Base-by-base conservation (phyloP, 2,113 vertebrate genomes). In the Microtus pennsylvanicus region DNA sequence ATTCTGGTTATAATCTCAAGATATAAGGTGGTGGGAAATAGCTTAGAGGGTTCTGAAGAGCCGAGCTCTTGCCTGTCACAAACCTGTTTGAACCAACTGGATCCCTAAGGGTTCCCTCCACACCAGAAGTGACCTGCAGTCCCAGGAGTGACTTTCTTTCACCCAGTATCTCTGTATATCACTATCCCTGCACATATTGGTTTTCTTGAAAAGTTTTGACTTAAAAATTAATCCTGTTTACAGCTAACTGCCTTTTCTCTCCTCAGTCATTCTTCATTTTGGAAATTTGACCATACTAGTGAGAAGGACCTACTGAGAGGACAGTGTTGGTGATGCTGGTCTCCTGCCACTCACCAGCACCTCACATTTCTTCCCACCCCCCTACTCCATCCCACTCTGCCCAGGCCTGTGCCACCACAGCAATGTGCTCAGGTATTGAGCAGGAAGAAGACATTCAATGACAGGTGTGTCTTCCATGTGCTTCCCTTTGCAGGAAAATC, bases 261-360 rank as follows among this genome's bases (percentile, higher is more conserved):
- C 50, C 50, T 50, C 10, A 50, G 50, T 50, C 26, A 47, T 77
- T 77, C 72, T 80, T 87, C 55, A 30, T 74, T 89, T 87, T 94
- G 83, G 74, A 80, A 89, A 89, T 82, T 86, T 77, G 75, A 33
- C 47, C 11, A 76, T 65, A 50, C n/a, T 11, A 42, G 0, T 89
- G 78, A 88, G 55, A 88, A 96, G 30, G 19, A 42, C 88, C 91
- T 47, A 42, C 81, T 76, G 45, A 86, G 28, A 88, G 22, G 1
- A 6, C n/a, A 17, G 21, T n/a, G 16, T 90, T 92, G 77, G 69
- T 83, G 52, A 38, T 38, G 30, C 10, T 78, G 85, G 8, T 86
- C 7, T 13, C 28, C 30, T 63, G 58, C n/a, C 52, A 82, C 80
- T 76, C 69, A 87, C 11, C n/a, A 21, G 19, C 9, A 17, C 35